These are phyloP conservation scores for Cyphomyrus discorhynchus DNA, from an alignment of 2,113 vertebrate genomes.

Conservation along the genomic window DNA sequence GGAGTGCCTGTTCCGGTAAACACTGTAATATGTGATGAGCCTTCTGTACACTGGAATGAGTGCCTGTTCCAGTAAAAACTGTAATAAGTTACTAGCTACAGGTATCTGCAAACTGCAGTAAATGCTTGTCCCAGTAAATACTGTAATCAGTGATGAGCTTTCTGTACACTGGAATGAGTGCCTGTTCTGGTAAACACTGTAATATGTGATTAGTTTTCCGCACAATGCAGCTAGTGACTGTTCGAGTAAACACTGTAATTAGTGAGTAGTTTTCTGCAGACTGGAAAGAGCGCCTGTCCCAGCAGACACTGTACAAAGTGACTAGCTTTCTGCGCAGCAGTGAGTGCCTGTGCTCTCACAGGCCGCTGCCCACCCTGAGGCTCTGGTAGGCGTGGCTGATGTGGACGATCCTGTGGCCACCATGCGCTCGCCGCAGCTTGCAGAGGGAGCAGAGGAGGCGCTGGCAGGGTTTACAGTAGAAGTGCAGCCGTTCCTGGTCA, in stretches of 20 bases:
- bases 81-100: not conserved
- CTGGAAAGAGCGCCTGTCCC: not conserved
- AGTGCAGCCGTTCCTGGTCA: constrained; percentile 79
- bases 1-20: not conserved
- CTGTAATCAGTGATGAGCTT: not conserved
- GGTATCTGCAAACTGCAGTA: not conserved
- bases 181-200: not conserved
- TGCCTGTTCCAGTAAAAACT: not conserved
- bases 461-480: constrained; percentile 90
- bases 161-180: not conserved
- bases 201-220: not conserved
- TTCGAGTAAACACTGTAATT: not conserved
- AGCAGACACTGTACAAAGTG: not conserved
- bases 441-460: constrained; percentile 87
- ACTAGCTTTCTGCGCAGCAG: not conserved
- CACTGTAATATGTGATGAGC: not conserved
- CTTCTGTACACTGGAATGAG: not conserved
- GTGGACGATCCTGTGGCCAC: constrained; percentile 83
- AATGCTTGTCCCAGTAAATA: not conserved
- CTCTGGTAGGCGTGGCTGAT: constrained; percentile 86
- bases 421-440: constrained; percentile 79
- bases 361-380: constrained; percentile 70
- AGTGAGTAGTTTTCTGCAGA: not conserved
- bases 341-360: not conserved
- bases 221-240: not conserved